Evolutionary conservation across 64 coral and sea anemone species (phyloP).

Genomic region (Anthopleura sola): DNA sequence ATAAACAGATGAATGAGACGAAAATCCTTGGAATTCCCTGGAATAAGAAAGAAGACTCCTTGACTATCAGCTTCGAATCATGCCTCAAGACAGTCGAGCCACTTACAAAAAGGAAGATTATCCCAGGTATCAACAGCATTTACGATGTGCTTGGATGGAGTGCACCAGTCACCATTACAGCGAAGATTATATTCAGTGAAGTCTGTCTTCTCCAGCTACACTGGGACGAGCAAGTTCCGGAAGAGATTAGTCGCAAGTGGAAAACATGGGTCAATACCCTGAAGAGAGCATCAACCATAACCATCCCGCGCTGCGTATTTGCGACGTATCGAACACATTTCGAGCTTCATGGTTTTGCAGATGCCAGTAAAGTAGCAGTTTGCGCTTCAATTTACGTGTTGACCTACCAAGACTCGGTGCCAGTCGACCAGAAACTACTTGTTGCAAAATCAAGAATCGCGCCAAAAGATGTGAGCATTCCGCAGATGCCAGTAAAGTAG

Average conservation of each 20-base stretch:
- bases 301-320: no score
- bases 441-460: slow-evolving; percentile 52
- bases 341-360: slow-evolving; percentile 50
- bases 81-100: neutral
- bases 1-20: neutral
- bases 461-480: slow-evolving; percentile 42
- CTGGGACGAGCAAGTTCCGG: slow-evolving; percentile 23
- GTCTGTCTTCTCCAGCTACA: slow-evolving; percentile 32
- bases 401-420: no score
- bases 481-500: slow-evolving; percentile 27
- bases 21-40: slow-evolving; percentile 59
- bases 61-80: slow-evolving; percentile 21
- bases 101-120: slow-evolving; percentile 31
- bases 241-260: no score
- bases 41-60: slow-evolving; percentile 28
- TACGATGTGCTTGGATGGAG: slow-evolving; percentile 40
- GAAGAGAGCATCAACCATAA: no score
- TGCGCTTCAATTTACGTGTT: neutral
- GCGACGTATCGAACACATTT: neutral
- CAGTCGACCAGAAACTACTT: neutral
- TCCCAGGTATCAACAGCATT: slow-evolving; percentile 33
- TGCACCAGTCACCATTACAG: slow-evolving; percentile 41
- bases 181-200: slow-evolving; percentile 44
- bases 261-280: no score
- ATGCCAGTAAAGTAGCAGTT: slow-evolving; percentile 50